phyloP scores from a whole-genome alignment of 2,797 vertebrate species.

The Aplochiton taeniatus region DNA sequence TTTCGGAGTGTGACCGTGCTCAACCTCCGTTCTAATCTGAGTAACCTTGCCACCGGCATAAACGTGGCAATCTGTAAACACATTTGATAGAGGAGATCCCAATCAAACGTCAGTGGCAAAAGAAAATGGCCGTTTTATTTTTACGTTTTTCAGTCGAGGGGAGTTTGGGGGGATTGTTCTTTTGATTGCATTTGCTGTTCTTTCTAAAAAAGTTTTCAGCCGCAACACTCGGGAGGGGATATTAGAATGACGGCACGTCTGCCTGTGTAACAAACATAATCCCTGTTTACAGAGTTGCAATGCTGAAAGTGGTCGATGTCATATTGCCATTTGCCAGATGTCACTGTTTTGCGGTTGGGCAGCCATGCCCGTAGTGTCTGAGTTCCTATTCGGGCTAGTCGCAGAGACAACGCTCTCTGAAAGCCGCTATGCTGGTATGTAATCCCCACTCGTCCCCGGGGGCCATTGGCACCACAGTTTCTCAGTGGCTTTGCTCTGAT shows the following conservation, averaged over 20 bases:
- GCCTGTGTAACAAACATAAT: neutral
- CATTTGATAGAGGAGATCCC: too few species aligned
- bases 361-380: conserved; percentile 12
- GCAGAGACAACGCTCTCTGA: conserved; percentile 10
- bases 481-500: too few species aligned
- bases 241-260: neutral
- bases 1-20: conserved; percentile 12
- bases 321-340: conserved; percentile 48
- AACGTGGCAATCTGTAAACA: neutral
- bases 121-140: neutral
- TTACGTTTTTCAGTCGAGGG: too few species aligned
- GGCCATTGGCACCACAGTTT: too few species aligned
- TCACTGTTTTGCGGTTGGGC: conserved; percentile 24
- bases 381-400: conserved; percentile 23
- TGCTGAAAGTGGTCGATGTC: conserved; percentile 45
- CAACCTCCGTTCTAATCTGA: conserved; percentile 19
- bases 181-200: too few species aligned
- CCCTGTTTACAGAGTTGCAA: conserved; percentile 6
- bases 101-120: neutral
- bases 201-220: too few species aligned
- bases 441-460: too few species aligned
- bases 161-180: too few species aligned
- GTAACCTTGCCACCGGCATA: conserved; percentile 41
- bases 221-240: too few species aligned
- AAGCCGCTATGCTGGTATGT: neutral